Evolutionary conservation across 2,888 invertebrate genomes (phyloP).

Genomic region (Schizotus pectinicornis): DNA sequence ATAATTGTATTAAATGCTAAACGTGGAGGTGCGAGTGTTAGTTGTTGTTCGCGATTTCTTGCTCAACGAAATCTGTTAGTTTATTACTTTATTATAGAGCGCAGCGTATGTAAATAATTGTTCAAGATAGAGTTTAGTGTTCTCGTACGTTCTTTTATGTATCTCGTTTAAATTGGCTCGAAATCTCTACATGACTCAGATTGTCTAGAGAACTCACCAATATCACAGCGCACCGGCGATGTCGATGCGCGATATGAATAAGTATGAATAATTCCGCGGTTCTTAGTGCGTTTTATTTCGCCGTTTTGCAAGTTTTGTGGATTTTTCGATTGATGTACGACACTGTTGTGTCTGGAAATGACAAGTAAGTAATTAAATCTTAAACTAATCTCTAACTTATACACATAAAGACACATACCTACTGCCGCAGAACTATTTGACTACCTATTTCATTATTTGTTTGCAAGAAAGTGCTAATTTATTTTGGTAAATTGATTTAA

Average conservation of each 20-base stretch:
- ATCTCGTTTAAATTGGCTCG: conserved; percentile 18
- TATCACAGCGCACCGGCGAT: neutral
- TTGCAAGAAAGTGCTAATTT: too few relatives aligned
- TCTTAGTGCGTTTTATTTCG: conserved; percentile 32
- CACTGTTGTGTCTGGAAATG: conserved; percentile 32
- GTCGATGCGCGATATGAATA: too few relatives aligned
- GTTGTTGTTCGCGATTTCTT: neutral
- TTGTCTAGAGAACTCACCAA: conserved; percentile 19
- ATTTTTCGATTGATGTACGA: conserved; percentile 38
- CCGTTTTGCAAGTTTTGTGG: conserved; percentile 41
- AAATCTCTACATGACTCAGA: conserved; percentile 19
- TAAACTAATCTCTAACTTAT: neutral
- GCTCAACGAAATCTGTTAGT: conserved; percentile 2
- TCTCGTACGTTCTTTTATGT: conserved; percentile 8
- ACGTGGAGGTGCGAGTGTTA: too few relatives aligned
- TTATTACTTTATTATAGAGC: conserved; percentile 1
- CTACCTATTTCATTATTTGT: too few relatives aligned
- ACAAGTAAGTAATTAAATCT: conserved; percentile 33
- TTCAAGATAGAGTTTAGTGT: conserved; percentile 20
- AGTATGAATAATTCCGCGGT: conserved; percentile 15
- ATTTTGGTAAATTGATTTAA: too few relatives aligned
- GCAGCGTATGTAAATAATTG: conserved; percentile 21
- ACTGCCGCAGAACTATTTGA: neutral
- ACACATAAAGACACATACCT: neutral
- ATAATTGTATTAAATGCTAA: neutral